These are phyloP conservation scores for Periophthalmus magnuspinnatus DNA, from an alignment of 2,797 vertebrate species.

Conservation along the genomic window DNA sequence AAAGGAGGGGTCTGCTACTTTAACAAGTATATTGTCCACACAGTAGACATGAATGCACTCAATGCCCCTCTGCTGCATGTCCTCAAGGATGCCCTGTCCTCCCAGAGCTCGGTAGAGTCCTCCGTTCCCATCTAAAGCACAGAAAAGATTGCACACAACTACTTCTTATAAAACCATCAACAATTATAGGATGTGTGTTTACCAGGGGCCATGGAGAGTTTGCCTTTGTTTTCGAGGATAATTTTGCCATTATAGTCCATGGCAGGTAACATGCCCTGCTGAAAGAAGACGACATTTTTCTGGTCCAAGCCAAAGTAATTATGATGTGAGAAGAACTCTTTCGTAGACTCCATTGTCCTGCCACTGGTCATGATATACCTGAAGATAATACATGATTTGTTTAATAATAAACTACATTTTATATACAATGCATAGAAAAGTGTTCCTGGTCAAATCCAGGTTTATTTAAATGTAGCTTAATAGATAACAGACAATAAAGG, in stretches of 20 bases:
- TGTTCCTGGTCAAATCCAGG: background rate
- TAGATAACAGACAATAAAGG: conserved; percentile 18
- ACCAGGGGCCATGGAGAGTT: conserved; percentile 96
- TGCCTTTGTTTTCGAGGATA: conserved; percentile 90
- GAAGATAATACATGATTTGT: conserved; percentile 20
- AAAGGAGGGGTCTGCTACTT: conserved; percentile 94
- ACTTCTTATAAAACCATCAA: background rate
- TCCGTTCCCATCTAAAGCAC: conserved; percentile 89
- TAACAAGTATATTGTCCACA: conserved; percentile 96
- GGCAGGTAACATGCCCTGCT: conserved; percentile 97
- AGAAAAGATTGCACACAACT: conserved; percentile 7
- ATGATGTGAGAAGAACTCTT: conserved; percentile 85
- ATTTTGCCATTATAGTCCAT: conserved; percentile 91
- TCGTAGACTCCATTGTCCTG: conserved; percentile 89
- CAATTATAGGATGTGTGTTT: background rate
- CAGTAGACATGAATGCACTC: conserved; percentile 91
- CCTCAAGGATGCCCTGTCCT: conserved; percentile 80
- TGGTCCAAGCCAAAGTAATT: conserved; percentile 87
- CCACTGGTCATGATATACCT: conserved; percentile 99
- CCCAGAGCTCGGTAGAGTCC: conserved; percentile 93
- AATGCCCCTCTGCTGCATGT: conserved; percentile 88
- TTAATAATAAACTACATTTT: background rate
- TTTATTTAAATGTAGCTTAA: background rate
- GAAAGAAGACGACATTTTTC: conserved; percentile 89
- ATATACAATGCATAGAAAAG: background rate